These are phyloP conservation scores for Tachina lurida DNA, from an alignment of 2,888 invertebrate genomes.

Conservation along the genomic window DNA sequence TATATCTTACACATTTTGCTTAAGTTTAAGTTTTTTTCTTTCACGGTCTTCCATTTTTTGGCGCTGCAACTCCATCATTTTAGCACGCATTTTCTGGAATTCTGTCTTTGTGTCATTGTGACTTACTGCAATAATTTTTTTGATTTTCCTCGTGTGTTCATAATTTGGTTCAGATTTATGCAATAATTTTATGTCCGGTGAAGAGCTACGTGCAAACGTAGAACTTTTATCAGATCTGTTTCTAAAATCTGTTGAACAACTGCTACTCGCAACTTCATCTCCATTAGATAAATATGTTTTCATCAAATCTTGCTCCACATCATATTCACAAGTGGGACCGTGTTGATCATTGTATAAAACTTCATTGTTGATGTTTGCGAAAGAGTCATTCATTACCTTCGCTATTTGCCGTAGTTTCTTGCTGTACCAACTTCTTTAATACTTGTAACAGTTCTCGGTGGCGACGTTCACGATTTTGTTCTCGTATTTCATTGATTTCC, in stretches of 20 bases:
- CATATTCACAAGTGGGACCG: not conserved
- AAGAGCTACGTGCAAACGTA: not conserved
- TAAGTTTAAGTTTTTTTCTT: conserved; percentile 58
- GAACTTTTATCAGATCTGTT: not conserved
- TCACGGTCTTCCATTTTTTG: conserved; percentile 74
- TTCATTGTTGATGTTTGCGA: not conserved
- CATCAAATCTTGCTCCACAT: not conserved
- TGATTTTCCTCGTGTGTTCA: not conserved
- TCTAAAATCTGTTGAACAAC: not conserved
- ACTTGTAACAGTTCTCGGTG: conserved; percentile 71
- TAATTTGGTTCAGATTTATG: not conserved
- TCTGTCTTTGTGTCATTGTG: conserved; percentile 22
- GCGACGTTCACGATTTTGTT: conserved; percentile 71
- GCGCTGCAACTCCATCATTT: conserved; percentile 72
- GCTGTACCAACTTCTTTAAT: conserved; percentile 33
- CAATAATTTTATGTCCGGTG: conserved; percentile 1
- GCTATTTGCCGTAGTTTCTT: not conserved
- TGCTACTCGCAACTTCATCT: not conserved
- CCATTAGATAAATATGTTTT: not conserved
- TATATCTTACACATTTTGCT: conserved; percentile 3
- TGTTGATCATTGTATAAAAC: not conserved
- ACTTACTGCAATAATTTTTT: not conserved
- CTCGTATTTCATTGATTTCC: conserved; percentile 73
- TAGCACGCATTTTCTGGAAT: conserved; percentile 64
- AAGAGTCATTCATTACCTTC: not conserved